Evolutionary conservation across 1,140 invertebrate species (phyloP).

Genomic region (Bacillus rossius): DNA sequence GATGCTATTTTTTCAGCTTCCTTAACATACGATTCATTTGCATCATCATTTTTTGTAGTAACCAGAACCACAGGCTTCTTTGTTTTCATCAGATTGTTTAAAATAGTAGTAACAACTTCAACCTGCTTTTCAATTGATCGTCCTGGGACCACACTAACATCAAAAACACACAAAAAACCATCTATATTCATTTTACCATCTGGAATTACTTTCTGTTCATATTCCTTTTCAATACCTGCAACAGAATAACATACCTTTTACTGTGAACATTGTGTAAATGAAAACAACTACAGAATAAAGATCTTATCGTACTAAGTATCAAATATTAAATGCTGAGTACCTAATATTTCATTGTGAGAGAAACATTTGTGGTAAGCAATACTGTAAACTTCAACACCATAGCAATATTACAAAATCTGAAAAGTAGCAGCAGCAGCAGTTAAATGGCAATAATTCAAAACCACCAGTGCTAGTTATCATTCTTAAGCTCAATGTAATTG

Average conservation of each 20-base stretch:
- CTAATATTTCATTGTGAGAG: too few relatives aligned
- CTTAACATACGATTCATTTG: slow-evolving; percentile 77
- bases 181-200: slow-evolving; percentile 93
- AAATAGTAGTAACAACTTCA: slow-evolving; percentile 73
- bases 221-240: slow-evolving; percentile 73
- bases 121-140: slow-evolving; percentile 84
- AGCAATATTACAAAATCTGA: too few relatives aligned
- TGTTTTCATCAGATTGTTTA: slow-evolving; percentile 81
- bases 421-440: too few relatives aligned
- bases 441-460: too few relatives aligned
- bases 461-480: too few relatives aligned
- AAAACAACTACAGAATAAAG: too few relatives aligned
- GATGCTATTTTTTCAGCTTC: slow-evolving; percentile 86
- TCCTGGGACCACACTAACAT: slow-evolving; percentile 89
- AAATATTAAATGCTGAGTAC: too few relatives aligned
- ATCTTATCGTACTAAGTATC: too few relatives aligned
- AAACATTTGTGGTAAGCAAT: too few relatives aligned
- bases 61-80: slow-evolving; percentile 95
- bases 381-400: too few relatives aligned
- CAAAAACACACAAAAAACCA: slow-evolving; percentile 94
- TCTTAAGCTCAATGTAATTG: too few relatives aligned
- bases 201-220: slow-evolving; percentile 88
- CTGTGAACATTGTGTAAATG: too few relatives aligned
- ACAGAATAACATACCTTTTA: slow-evolving; percentile 15
- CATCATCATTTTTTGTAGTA: slow-evolving; percentile 95